phyloP scores from a whole-genome alignment of 2,888 invertebrate genomes.

The Ypsolopha sequella region DNA sequence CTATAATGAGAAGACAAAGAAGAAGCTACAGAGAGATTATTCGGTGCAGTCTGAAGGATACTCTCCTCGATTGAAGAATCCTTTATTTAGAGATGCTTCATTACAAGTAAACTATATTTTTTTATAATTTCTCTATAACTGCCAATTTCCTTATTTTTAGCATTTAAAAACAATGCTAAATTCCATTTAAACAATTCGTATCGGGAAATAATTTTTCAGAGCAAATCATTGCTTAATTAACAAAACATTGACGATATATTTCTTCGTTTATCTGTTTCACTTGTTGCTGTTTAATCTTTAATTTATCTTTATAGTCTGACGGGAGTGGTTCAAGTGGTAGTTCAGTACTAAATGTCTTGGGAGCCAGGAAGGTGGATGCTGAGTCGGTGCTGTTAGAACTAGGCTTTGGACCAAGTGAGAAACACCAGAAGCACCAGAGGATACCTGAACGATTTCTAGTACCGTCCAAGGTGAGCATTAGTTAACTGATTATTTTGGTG shows the following conservation, averaged over 20 bases:
- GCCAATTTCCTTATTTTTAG: no score
- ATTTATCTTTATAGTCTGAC: constrained; percentile 38
- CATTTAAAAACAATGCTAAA: no score
- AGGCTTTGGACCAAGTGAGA: constrained; percentile 82
- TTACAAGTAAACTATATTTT: constrained; percentile 40
- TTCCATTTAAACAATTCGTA: no score
- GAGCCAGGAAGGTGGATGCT: constrained; percentile 88
- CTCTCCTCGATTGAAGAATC: constrained; percentile 52
- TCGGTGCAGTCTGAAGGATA: constrained; percentile 62
- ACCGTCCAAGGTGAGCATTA: constrained; percentile 76
- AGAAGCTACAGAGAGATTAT: constrained; percentile 49
- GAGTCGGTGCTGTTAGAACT: constrained; percentile 87
- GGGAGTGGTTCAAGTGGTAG: constrained; percentile 71
- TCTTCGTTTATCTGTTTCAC: no score
- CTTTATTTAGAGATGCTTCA: constrained; percentile 59
- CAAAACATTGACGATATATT: no score
- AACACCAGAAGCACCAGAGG: constrained; percentile 77
- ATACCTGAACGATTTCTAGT: constrained; percentile 86
- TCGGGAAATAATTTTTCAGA: no score
- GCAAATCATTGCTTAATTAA: no score
- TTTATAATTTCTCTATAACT: no score
- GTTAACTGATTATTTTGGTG: constrained; percentile 1
- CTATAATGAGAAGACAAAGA: constrained; percentile 29
- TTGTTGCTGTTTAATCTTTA: background rate
- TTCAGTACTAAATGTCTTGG: constrained; percentile 87